phyloP scores from a whole-genome alignment of 2,797 vertebrate species.

The Sylvia borin region DNA sequence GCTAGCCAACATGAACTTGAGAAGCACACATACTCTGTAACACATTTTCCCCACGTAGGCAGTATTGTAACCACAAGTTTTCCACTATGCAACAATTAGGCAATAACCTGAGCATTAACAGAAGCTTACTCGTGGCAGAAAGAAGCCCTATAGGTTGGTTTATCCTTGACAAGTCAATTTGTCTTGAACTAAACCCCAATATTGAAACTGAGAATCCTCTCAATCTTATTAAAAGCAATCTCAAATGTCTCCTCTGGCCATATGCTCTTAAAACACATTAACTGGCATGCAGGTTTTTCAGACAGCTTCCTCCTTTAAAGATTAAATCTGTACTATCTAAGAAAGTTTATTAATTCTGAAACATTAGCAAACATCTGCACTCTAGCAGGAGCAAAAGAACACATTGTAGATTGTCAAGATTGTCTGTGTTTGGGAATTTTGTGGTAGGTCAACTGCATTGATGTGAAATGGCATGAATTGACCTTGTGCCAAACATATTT shows the following conservation, averaged over 20 bases:
- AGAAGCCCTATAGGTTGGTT: background rate
- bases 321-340: background rate
- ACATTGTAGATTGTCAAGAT: background rate
- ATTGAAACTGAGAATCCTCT: background rate
- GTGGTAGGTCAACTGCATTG: background rate
- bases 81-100: background rate
- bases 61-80: background rate
- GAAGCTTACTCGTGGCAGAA: background rate
- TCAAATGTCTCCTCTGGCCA: background rate
- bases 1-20: background rate
- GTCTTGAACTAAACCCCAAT: background rate
- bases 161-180: background rate
- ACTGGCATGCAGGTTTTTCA: background rate
- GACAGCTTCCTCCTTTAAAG: background rate
- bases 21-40: background rate
- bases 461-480: background rate
- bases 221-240: background rate
- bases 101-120: slow-evolving; percentile 5
- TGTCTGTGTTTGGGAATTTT: background rate
- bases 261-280: background rate
- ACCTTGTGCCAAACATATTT: background rate
- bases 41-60: background rate
- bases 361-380: background rate
- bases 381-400: background rate
- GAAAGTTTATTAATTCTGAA: background rate